Conservation (phyloP, 2,797 vertebrate genomes). For the Tamandua tetradactyla region DNA sequence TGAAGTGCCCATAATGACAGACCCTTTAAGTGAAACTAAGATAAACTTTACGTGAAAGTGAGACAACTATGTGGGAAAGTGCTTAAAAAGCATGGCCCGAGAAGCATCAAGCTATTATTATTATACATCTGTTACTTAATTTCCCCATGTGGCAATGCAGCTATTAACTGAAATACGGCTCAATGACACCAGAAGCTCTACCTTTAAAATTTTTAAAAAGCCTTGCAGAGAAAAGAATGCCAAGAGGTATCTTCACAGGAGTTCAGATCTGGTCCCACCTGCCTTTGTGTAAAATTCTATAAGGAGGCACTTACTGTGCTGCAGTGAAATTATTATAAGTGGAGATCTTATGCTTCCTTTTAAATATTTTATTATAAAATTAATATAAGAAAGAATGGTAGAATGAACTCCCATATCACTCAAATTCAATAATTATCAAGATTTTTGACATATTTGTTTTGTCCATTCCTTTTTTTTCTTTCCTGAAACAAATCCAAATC, state of each 20-base stretch:
- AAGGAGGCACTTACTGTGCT: neutral
- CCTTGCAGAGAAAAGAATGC: slow-evolving; percentile 64
- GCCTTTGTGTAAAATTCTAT: neutral
- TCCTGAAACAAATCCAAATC: neutral
- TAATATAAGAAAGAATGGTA: neutral
- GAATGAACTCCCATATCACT: neutral
- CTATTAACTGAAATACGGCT: slow-evolving; percentile 49
- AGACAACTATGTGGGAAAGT: slow-evolving; percentile 62
- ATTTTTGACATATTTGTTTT: neutral
- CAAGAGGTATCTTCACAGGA: neutral
- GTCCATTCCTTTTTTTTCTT: neutral
- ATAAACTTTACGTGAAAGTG: slow-evolving; percentile 24
- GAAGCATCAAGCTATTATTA: slow-evolving; percentile 45
- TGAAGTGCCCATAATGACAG: slow-evolving; percentile 64
- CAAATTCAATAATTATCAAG: neutral
- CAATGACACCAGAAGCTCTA: neutral
- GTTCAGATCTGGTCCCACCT: neutral
- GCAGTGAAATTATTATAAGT: neutral
- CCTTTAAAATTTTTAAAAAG: slow-evolving; percentile 50
- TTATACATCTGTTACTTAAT: slow-evolving; percentile 26
- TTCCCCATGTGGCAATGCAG: neutral
- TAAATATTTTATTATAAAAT: neutral
- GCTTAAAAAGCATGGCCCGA: neutral
- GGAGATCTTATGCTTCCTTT: neutral
- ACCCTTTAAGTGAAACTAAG: neutral